These are phyloP conservation scores for Eueides isabella DNA, from an alignment of 1,140 invertebrate genomes.

Conservation along the genomic window DNA sequence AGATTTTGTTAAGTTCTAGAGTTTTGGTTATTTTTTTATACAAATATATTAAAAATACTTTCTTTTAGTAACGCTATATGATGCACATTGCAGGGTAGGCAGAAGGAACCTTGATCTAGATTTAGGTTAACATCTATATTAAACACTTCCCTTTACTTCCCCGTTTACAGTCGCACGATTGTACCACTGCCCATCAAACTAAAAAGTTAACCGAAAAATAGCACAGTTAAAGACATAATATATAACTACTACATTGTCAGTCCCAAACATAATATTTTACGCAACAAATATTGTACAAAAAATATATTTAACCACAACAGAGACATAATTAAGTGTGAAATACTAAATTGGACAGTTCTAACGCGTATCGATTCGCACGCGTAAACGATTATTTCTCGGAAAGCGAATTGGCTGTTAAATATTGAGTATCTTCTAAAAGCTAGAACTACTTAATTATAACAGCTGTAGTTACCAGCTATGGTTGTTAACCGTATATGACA, in stretches of 20 bases:
- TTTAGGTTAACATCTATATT: no score
- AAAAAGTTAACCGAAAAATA: no score
- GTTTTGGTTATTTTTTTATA: not conserved
- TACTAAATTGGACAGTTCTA: not conserved
- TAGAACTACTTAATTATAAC: not conserved
- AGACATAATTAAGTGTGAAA: not conserved
- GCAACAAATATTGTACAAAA: not conserved
- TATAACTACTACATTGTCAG: not conserved
- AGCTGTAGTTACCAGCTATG: not conserved
- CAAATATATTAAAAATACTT: no score
- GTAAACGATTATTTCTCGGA: not conserved
- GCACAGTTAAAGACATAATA: not conserved
- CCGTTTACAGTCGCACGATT: no score
- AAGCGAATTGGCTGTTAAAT: not conserved
- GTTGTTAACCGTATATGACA: not conserved
- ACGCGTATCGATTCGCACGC: not conserved
- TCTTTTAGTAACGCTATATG: no score
- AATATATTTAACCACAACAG: not conserved
- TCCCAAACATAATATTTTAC: not conserved
- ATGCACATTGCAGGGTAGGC: no score
- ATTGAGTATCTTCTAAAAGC: slow-evolving; percentile 1
- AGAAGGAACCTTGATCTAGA: no score
- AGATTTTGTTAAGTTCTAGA: not conserved
- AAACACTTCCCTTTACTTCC: no score
- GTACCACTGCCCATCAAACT: no score